Evolutionary conservation across 1,140 invertebrate species (phyloP).

Genomic region (Psix sp.): DNA sequence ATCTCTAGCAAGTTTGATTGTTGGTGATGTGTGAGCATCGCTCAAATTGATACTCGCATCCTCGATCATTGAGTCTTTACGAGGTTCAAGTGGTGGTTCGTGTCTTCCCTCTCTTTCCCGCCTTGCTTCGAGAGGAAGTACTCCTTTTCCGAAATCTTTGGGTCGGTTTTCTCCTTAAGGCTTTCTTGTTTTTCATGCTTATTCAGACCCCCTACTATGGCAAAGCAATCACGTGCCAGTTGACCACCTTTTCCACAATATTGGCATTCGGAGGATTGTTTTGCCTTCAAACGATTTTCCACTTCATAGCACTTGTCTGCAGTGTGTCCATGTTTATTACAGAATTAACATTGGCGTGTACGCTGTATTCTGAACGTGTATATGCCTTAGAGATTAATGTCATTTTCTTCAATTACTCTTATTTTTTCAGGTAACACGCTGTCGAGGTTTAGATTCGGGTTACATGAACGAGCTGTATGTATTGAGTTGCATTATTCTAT

Average conservation of each 20-base stretch:
- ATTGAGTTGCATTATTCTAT: too few relatives aligned
- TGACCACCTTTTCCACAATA: too few relatives aligned
- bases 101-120: background rate
- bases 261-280: too few relatives aligned
- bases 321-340: too few relatives aligned
- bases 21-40: background rate
- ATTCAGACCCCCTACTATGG: conserved; percentile 2
- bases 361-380: too few relatives aligned
- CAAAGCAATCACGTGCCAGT: conserved; percentile 3
- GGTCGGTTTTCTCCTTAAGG: background rate
- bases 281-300: background rate
- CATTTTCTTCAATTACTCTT: background rate
- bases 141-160: conserved; percentile 4
- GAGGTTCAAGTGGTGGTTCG: background rate
- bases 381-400: too few relatives aligned
- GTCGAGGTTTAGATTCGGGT: too few relatives aligned
- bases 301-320: too few relatives aligned
- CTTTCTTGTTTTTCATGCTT: conserved; percentile 5
- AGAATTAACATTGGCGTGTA: too few relatives aligned
- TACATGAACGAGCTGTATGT: too few relatives aligned
- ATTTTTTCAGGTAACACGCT: too few relatives aligned
- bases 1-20: background rate
- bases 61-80: background rate
- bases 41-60: background rate
- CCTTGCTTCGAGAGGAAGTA: background rate